phyloP scores from a whole-genome alignment of 1,140 invertebrate genomes.

The Diuraphis noxia region DNA sequence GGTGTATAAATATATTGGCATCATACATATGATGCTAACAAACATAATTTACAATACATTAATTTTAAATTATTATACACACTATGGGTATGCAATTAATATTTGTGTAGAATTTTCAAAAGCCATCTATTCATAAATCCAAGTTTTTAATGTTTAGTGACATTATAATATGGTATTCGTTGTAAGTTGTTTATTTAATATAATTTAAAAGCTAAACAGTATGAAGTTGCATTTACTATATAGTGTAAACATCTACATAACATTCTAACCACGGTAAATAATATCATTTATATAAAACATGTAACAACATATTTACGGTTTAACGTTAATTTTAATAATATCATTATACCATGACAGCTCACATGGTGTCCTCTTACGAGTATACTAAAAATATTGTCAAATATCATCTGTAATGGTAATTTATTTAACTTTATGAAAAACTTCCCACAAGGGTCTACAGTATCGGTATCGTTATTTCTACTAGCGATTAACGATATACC shows the following conservation, averaged over 20 bases:
- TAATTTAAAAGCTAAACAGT: not conserved
- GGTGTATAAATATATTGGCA: not conserved
- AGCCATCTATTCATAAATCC: not conserved
- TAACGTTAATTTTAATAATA: too few species aligned
- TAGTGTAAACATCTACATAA: not conserved
- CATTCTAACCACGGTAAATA: not conserved
- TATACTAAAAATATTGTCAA: too few species aligned
- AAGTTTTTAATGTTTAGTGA: not conserved
- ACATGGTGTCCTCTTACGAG: too few species aligned
- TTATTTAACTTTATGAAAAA: too few species aligned
- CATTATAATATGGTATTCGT: not conserved
- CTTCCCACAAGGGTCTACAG: too few species aligned
- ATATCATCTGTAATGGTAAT: too few species aligned
- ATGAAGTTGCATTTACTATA: not conserved
- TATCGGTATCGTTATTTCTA: too few species aligned
- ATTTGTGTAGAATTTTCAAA: not conserved
- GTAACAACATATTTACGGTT: not conserved
- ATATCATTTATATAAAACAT: not conserved
- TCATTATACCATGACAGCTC: too few species aligned
- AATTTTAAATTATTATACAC: not conserved
- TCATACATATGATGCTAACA: not conserved
- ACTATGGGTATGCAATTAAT: not conserved
- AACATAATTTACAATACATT: not conserved
- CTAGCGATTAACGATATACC: too few species aligned
- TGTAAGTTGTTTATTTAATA: not conserved